phyloP scores from a whole-genome alignment of 2,797 vertebrate species.

The Coendou prehensilis region DNA sequence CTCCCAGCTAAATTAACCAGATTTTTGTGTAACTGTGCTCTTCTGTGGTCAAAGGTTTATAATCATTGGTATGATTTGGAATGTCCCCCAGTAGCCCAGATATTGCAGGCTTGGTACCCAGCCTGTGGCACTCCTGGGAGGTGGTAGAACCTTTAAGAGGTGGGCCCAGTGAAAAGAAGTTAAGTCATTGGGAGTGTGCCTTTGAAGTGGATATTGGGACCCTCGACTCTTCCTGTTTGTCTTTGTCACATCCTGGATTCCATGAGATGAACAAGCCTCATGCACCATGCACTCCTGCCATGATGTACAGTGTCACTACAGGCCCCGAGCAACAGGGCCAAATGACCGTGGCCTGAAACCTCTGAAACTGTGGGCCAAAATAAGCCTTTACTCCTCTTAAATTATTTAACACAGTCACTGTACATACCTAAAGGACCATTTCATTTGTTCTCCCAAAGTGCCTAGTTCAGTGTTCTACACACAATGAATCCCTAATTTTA shows the following conservation, averaged over 20 bases:
- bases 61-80: not conserved
- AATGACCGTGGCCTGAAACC: not conserved
- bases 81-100: not conserved
- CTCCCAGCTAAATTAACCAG: constrained; percentile 26
- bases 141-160: not conserved
- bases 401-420: not conserved
- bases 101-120: not conserved
- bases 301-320: not conserved
- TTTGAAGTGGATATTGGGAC: not conserved
- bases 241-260: not conserved
- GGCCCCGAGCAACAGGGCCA: not conserved
- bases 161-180: not conserved
- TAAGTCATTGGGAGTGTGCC: not conserved
- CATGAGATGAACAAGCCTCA: not conserved
- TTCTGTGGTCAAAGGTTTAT: constrained; percentile 3
- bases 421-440: constrained; percentile 29
- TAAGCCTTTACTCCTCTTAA: not conserved
- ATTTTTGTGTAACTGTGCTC: constrained; percentile 13
- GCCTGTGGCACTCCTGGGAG: not conserved
- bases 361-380: not conserved
- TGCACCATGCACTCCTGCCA: not conserved
- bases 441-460: constrained; percentile 50
- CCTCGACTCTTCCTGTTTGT: not conserved
- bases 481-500: constrained; percentile 11
- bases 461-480: not conserved